Conservation (phyloP, 2,797 vertebrate genomes). For the Gouania willdenowi region DNA sequence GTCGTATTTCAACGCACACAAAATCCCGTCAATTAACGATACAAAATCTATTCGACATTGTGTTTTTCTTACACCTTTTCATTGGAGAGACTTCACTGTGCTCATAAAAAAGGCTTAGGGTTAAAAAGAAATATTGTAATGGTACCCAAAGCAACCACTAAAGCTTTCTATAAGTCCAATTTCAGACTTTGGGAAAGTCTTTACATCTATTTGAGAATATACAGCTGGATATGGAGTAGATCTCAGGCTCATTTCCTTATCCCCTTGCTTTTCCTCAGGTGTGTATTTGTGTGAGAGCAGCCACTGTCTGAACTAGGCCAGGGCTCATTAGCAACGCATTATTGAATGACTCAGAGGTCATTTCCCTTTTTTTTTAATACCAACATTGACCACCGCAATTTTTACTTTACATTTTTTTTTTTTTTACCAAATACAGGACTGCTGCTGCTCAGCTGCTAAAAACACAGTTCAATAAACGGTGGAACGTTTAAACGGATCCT, state of each 20-base stretch:
- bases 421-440: no score
- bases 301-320: constrained; percentile 78
- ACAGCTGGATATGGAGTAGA: constrained; percentile 34
- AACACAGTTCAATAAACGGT: no score
- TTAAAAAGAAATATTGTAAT: constrained; percentile 9
- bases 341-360: constrained; percentile 84
- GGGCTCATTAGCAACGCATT: constrained; percentile 87
- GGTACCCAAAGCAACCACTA: constrained; percentile 22
- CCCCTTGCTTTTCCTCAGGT: constrained; percentile 72
- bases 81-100: constrained; percentile 9
- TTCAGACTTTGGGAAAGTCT: constrained; percentile 9
- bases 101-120: neutral
- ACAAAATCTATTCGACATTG: constrained; percentile 31
- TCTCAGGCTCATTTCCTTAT: constrained; percentile 53
- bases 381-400: constrained; percentile 83
- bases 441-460: no score
- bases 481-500: no score
- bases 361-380: constrained; percentile 88
- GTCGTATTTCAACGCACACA: constrained; percentile 60
- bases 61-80: constrained; percentile 20
- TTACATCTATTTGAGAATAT: constrained; percentile 35
- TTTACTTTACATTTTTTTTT: constrained; percentile 78
- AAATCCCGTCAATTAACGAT: constrained; percentile 41
- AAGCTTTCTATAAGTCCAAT: constrained; percentile 1
- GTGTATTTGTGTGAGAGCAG: constrained; percentile 66